These are phyloP conservation scores for Scotopteryx bipunctaria DNA, from an alignment of 2,888 invertebrate species.

Conservation along the genomic window DNA sequence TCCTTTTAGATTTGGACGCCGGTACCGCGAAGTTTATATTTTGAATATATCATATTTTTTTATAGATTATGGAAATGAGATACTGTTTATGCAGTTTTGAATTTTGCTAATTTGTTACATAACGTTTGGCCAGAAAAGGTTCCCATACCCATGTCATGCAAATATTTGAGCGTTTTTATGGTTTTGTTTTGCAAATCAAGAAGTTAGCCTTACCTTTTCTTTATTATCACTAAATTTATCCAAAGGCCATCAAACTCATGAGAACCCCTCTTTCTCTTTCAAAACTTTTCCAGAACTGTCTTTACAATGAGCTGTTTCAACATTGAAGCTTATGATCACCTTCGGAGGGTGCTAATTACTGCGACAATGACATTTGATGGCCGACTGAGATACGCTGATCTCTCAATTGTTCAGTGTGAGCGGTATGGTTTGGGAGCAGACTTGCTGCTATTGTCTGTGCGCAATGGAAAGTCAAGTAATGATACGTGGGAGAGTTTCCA, in stretches of 20 bases:
- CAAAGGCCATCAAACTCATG: slow-evolving; percentile 6
- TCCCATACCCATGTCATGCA: not conserved
- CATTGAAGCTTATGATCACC: slow-evolving; percentile 27
- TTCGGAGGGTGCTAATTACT: slow-evolving; percentile 52
- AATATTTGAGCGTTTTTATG: not conserved
- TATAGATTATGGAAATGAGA: too few relatives aligned
- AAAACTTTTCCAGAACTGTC: slow-evolving; percentile 15
- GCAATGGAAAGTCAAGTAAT: slow-evolving; percentile 57
- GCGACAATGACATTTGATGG: slow-evolving; percentile 69
- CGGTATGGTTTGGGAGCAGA: slow-evolving; percentile 52
- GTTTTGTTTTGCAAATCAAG: slow-evolving; percentile 11
- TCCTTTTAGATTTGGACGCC: slow-evolving; percentile 4
- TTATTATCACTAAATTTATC: not conserved
- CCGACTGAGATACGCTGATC: slow-evolving; percentile 65
- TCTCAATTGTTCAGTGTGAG: slow-evolving; percentile 69
- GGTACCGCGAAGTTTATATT: slow-evolving; percentile 4
- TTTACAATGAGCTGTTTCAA: slow-evolving; percentile 18
- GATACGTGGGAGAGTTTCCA: slow-evolving; percentile 41
- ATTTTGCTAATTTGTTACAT: slow-evolving; percentile 1
- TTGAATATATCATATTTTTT: not conserved
- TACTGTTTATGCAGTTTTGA: not conserved
- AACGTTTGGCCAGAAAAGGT: not conserved
- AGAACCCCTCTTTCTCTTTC: slow-evolving; percentile 12
- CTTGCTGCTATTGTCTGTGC: slow-evolving; percentile 47
- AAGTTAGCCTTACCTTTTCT: not conserved